phyloP scores from a whole-genome alignment of 2,888 invertebrate species.

The Aphrophora alni region DNA sequence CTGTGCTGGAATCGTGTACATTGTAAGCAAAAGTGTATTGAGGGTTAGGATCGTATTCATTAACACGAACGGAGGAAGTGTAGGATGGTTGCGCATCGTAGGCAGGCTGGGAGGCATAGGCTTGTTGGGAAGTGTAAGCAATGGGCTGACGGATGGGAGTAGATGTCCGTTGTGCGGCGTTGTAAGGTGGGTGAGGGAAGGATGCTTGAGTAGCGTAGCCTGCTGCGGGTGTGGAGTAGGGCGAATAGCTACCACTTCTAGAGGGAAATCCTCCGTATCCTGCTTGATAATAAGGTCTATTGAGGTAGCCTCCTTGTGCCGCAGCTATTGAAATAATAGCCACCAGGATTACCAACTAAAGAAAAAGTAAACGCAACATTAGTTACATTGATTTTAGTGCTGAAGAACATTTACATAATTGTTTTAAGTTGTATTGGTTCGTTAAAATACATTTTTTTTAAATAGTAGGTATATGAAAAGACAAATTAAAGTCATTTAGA shows the following conservation, averaged over 20 bases:
- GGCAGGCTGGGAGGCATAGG: slow-evolving; percentile 58
- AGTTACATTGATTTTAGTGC: no score
- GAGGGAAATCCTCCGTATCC: no score
- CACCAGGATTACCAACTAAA: not conserved
- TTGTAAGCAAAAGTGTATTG: slow-evolving; percentile 51
- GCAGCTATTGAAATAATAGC: not conserved
- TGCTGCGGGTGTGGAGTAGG: slow-evolving; percentile 48
- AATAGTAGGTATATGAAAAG: no score
- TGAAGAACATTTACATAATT: no score
- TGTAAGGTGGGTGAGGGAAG: no score
- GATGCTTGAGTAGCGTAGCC: no score
- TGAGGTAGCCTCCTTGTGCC: not conserved
- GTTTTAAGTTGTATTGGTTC: no score
- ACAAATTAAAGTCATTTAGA: no score
- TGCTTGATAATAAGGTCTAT: no score
- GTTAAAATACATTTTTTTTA: no score
- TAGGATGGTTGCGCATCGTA: slow-evolving; percentile 56
- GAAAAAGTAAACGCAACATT: not conserved
- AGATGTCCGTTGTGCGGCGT: slow-evolving; percentile 42
- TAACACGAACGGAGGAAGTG: slow-evolving; percentile 57
- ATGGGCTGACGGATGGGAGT: slow-evolving; percentile 44
- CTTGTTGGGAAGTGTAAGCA: slow-evolving; percentile 49
- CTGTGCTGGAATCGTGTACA: slow-evolving; percentile 50
- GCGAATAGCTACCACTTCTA: no score
- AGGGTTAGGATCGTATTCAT: slow-evolving; percentile 52